Conservation (phyloP, 2,113 vertebrate species). For the Melanerpes formicivorus region DNA sequence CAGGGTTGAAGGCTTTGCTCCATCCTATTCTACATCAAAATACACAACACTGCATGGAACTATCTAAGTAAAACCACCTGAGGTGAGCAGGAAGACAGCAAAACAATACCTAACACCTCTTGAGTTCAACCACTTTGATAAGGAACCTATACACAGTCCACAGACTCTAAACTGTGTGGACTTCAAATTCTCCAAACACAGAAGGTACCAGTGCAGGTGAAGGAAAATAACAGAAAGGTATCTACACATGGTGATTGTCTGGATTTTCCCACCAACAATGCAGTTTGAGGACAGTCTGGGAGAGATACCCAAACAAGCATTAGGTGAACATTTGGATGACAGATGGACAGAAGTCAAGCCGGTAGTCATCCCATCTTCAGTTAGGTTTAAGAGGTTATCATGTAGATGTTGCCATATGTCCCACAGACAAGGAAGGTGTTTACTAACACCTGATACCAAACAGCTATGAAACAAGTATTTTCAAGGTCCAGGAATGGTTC, state of each 20-base stretch:
- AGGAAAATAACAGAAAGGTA: not conserved
- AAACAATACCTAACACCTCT: not conserved
- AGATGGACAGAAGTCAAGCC: not conserved
- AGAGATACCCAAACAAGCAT: not conserved
- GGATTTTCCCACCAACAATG: not conserved
- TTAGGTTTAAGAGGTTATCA: slow-evolving; percentile 26
- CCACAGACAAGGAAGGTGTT: not conserved
- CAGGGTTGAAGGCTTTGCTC: not conserved
- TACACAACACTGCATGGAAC: not conserved
- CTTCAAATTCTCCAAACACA: not conserved
- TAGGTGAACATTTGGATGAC: slow-evolving; percentile 30
- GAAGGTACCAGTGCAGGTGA: not conserved
- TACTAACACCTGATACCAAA: not conserved
- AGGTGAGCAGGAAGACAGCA: not conserved
- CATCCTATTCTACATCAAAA: not conserved
- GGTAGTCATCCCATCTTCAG: slow-evolving; percentile 3
- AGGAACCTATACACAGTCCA: not conserved
- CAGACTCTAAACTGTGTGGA: not conserved
- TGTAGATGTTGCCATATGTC: not conserved
- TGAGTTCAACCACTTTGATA: not conserved
- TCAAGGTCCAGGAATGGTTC: not conserved
- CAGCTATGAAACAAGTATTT: not conserved
- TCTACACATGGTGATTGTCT: not conserved
- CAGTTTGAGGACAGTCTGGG: not conserved
- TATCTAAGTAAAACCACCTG: not conserved